Conservation (phyloP, 2,888 invertebrate species). For the Caenorhabditis doughertyi region DNA sequence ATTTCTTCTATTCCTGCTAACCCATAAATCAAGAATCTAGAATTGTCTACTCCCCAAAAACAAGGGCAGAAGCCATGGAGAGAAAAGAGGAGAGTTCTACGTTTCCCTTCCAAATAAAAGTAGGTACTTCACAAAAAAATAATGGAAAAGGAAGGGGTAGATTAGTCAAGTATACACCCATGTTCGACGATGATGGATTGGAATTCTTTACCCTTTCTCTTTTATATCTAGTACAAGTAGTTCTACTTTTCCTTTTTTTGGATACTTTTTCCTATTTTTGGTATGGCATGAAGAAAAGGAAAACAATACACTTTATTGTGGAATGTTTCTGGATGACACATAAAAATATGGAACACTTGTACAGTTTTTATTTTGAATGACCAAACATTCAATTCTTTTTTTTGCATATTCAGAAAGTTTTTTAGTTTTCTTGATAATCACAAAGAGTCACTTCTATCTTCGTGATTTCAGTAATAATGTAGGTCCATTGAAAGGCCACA, state of each 20-base stretch:
- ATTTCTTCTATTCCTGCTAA: not conserved
- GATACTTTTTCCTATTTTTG: too few species aligned
- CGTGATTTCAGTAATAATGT: too few species aligned
- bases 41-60: slow-evolving; percentile 7
- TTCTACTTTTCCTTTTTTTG: slow-evolving; percentile 7
- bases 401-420: too few species aligned
- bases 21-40: slow-evolving; percentile 38
- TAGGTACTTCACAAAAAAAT: slow-evolving; percentile 19
- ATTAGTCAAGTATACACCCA: slow-evolving; percentile 48
- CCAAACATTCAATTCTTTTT: not conserved
- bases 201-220: slow-evolving; percentile 1
- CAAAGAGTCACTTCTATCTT: not conserved
- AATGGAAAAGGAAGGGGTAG: slow-evolving; percentile 19
- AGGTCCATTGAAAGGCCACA: slow-evolving; percentile 13
- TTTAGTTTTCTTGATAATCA: too few species aligned
- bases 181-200: slow-evolving; percentile 52
- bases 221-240: not conserved
- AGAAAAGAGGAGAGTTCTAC: not conserved
- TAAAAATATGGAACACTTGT: not conserved
- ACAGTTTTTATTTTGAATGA: slow-evolving; percentile 5
- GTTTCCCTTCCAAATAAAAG: slow-evolving; percentile 26
- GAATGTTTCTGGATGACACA: slow-evolving; percentile 8
- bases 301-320: not conserved
- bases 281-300: not conserved
- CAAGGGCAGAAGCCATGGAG: slow-evolving; percentile 4